Conservation (phyloP, 1,140 invertebrate genomes). For the Microplitis mediator region DNA sequence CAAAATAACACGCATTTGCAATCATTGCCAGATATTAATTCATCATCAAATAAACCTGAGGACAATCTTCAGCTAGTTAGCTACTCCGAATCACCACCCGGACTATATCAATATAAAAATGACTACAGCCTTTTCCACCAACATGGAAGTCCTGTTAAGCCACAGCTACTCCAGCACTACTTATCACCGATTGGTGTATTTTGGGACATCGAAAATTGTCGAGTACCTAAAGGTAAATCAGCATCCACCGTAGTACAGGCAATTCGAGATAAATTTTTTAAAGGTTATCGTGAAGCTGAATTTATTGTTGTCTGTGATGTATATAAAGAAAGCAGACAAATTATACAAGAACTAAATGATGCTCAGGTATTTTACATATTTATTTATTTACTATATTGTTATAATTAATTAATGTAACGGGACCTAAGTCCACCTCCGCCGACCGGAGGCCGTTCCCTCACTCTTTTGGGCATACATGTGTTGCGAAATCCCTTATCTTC, state of each 20-base stretch:
- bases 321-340: constrained; percentile 76
- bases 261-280: constrained; percentile 80
- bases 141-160: constrained; percentile 43
- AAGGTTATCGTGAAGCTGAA: constrained; percentile 80
- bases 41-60: constrained; percentile 43
- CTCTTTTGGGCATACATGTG: too few relatives aligned
- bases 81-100: constrained; percentile 23
- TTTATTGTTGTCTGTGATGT: constrained; percentile 85
- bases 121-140: constrained; percentile 42
- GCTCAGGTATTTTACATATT: constrained; percentile 72
- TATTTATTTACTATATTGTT: neutral
- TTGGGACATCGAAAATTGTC: constrained; percentile 93
- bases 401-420: too few relatives aligned
- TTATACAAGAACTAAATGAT: constrained; percentile 86
- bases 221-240: constrained; percentile 80
- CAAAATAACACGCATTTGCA: constrained; percentile 16
- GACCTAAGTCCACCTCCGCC: too few relatives aligned
- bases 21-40: constrained; percentile 37
- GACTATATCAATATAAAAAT: constrained; percentile 39
- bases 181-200: constrained; percentile 84
- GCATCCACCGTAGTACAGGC: constrained; percentile 78
- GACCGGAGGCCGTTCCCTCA: too few relatives aligned
- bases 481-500: too few relatives aligned
- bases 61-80: constrained; percentile 27
- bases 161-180: constrained; percentile 46